phyloP scores from a whole-genome alignment of 1,140 invertebrate genomes.

The Atta colombica region DNA sequence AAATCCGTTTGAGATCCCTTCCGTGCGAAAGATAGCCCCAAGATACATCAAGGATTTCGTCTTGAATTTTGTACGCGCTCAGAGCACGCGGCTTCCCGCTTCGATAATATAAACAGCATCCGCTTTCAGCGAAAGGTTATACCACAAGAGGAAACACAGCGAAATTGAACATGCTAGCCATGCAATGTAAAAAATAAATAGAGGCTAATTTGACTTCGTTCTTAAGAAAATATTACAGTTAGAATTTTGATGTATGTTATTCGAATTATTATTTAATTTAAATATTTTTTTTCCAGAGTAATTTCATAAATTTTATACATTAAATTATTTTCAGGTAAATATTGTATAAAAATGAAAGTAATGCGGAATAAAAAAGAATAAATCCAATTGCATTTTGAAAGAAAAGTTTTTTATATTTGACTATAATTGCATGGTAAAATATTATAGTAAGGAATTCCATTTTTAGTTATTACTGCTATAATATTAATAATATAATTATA shows the following conservation, averaged over 20 bases:
- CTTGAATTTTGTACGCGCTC: slow-evolving; percentile 59
- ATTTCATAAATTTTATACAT: neutral
- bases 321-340: neutral
- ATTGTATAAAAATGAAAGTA: neutral
- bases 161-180: neutral
- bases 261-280: slow-evolving; percentile 4
- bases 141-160: neutral
- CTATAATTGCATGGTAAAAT: too few relatives aligned
- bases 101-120: slow-evolving; percentile 60
- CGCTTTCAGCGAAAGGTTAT: slow-evolving; percentile 45
- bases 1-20: slow-evolving; percentile 55
- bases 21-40: slow-evolving; percentile 46
- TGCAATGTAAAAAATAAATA: slow-evolving; percentile 13
- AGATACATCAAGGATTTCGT: slow-evolving; percentile 62
- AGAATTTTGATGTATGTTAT: neutral
- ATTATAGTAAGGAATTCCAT: too few relatives aligned
- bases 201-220: neutral
- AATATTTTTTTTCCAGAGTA: neutral
- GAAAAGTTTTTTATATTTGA: too few relatives aligned
- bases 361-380: neutral
- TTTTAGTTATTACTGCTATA: too few relatives aligned
- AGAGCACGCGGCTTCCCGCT: slow-evolving; percentile 40
- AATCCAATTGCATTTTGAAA: neutral
- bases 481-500: too few relatives aligned
- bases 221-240: neutral